Conservation (phyloP, 2,797 vertebrate species). For the Ciconia nigra region DNA sequence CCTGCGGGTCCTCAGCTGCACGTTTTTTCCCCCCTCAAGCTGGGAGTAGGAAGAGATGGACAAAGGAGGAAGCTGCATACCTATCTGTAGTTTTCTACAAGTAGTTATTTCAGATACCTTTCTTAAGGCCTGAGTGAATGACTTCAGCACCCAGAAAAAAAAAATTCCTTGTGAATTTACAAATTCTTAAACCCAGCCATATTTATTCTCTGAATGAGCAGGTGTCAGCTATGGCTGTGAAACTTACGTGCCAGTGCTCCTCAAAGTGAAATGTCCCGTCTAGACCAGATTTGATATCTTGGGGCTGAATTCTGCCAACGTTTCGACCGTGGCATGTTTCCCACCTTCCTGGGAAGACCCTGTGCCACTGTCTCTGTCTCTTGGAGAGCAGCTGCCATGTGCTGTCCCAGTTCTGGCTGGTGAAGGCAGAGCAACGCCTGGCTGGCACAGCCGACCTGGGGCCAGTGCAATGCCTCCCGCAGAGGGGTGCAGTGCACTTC, state of each 20-base stretch:
- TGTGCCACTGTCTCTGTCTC: neutral
- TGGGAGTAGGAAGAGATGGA: neutral
- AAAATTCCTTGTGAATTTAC: neutral
- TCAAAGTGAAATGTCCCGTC: neutral
- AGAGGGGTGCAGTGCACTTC: neutral
- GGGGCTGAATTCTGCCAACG: neutral
- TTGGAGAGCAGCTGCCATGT: neutral
- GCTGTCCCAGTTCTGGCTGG: neutral
- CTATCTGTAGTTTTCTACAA: neutral
- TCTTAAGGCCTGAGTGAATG: neutral
- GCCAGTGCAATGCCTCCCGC: neutral
- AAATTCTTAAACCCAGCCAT: neutral
- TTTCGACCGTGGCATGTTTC: neutral
- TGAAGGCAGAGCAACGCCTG: neutral
- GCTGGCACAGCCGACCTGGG: neutral
- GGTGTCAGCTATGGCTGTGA: neutral
- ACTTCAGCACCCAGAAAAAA: neutral
- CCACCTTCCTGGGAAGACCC: neutral
- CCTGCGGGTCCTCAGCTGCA: neutral
- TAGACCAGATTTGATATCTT: neutral
- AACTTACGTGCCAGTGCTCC: neutral
- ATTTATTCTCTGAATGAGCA: neutral
- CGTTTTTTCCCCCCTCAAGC: rapidly evolving
- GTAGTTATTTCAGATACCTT: neutral
- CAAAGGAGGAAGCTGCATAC: neutral